phyloP scores from a whole-genome alignment of 2,888 invertebrate species.

The Acronicta aceris region DNA sequence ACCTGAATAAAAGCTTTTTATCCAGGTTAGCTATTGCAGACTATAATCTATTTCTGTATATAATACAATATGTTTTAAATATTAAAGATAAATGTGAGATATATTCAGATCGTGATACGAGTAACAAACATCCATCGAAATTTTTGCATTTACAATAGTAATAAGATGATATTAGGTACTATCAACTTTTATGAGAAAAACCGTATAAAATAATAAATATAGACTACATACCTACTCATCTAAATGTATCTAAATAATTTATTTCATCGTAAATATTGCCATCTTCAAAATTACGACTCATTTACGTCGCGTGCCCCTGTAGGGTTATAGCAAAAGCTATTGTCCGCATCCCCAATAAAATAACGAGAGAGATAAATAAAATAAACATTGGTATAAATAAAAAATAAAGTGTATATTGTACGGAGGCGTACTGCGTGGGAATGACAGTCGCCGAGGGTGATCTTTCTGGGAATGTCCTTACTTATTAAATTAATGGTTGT shows the following conservation, averaged over 20 bases:
- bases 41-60: no score
- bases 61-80: no score
- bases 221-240: no score
- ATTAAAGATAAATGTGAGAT: no score
- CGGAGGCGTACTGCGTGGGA: constrained; percentile 65
- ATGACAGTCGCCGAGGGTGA: constrained; percentile 64
- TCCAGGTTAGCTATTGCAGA: no score
- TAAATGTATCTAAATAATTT: constrained; percentile 35
- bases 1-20: no score
- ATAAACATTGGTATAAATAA: constrained; percentile 71
- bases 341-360: constrained; percentile 60
- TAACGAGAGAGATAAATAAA: constrained; percentile 67
- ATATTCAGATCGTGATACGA: no score
- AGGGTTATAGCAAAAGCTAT: constrained; percentile 59
- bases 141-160: no score
- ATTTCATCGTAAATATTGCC: constrained; percentile 44
- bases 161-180: no score
- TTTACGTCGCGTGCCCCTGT: constrained; percentile 63
- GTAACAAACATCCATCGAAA: no score
- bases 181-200: no score
- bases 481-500: constrained; percentile 45
- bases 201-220: no score
- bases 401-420: constrained; percentile 64
- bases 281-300: constrained; percentile 50
- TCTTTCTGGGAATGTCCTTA: constrained; percentile 45